Conservation (phyloP, 2,888 invertebrate genomes). For the Oxystoma pomonae region DNA sequence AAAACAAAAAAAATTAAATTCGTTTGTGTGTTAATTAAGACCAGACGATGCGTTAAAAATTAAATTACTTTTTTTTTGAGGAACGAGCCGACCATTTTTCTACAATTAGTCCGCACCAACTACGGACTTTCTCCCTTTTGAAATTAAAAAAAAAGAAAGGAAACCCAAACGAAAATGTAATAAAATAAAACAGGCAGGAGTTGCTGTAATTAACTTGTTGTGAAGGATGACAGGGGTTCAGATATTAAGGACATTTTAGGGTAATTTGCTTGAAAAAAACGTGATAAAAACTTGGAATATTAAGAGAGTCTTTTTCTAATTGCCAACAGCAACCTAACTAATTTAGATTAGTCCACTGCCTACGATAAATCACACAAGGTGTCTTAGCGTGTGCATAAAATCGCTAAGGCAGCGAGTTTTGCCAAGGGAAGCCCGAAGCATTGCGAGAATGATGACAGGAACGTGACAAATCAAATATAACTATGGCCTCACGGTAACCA, state of each 20-base stretch:
- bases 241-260: neutral
- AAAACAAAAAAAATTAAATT: slow-evolving; percentile 6
- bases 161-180: neutral
- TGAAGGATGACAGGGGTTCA: neutral
- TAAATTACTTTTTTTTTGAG: slow-evolving; percentile 9
- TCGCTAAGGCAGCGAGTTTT: too few species aligned
- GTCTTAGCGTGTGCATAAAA: too few species aligned
- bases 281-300: too few species aligned
- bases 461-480: too few species aligned
- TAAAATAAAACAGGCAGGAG: neutral
- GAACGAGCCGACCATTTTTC: neutral
- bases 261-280: neutral
- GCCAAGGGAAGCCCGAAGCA: too few species aligned
- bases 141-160: neutral
- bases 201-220: neutral
- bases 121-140: neutral
- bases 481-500: too few species aligned
- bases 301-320: too few species aligned
- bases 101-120: neutral
- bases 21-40: slow-evolving; percentile 32
- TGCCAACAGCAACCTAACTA: too few species aligned
- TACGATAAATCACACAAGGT: too few species aligned
- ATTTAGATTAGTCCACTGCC: too few species aligned
- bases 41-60: slow-evolving; percentile 31
- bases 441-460: too few species aligned